These are phyloP conservation scores for Pammene fasciana DNA, from an alignment of 2,888 invertebrate species.

Conservation along the genomic window DNA sequence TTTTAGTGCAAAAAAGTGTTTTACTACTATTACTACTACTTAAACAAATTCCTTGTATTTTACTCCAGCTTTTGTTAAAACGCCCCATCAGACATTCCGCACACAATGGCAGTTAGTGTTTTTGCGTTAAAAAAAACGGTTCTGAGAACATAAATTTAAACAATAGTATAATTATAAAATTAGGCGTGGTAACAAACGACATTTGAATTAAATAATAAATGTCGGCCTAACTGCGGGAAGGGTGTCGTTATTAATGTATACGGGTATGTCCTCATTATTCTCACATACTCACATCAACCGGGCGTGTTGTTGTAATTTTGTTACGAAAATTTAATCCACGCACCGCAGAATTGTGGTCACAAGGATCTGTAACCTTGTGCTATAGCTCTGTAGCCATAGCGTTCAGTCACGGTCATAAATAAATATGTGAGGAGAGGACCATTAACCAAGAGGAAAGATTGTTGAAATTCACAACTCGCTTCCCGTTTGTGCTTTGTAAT, in stretches of 20 bases:
- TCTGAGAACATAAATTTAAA: conserved; percentile 1
- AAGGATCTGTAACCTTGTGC: conserved; percentile 38
- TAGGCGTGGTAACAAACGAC: conserved; percentile 4
- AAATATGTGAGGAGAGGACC: background rate
- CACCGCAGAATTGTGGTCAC: conserved; percentile 60
- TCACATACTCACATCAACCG: conserved; percentile 54
- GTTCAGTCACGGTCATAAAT: background rate
- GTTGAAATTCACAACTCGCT: too few species aligned
- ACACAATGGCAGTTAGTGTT: too few species aligned
- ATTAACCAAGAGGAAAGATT: background rate
- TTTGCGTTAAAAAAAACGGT: background rate
- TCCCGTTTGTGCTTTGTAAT: too few species aligned
- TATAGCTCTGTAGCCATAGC: too few species aligned
- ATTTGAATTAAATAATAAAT: conserved; percentile 35
- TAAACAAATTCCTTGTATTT: too few species aligned
- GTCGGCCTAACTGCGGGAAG: conserved; percentile 19
- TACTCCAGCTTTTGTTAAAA: too few species aligned
- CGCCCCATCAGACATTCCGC: too few species aligned
- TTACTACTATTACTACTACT: too few species aligned
- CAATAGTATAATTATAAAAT: conserved; percentile 26
- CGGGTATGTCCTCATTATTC: conserved; percentile 46
- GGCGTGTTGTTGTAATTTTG: conserved; percentile 61
- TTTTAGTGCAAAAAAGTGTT: too few species aligned
- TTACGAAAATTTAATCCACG: conserved; percentile 71
- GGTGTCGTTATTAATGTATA: conserved; percentile 33